Evolutionary conservation across 2,888 invertebrate species (phyloP).

Genomic region (Odiellus spinosus): DNA sequence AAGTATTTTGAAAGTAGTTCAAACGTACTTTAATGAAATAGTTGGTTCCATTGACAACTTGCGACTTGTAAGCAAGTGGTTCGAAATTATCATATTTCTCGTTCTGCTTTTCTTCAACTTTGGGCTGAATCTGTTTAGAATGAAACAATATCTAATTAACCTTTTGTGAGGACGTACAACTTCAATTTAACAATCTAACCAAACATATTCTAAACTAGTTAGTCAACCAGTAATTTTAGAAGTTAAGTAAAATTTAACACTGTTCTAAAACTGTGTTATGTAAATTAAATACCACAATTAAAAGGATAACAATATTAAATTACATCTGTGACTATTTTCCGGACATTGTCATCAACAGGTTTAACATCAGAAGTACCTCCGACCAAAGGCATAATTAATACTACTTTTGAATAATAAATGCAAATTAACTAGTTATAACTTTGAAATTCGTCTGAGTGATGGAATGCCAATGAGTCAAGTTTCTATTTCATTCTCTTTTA

Average conservation of each 20-base stretch:
- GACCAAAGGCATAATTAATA: constrained; percentile 7
- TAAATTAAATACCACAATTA: not conserved
- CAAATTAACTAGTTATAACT: not conserved
- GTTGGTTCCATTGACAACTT: constrained; percentile 21
- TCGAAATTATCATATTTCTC: constrained; percentile 12
- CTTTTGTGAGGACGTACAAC: too few relatives aligned
- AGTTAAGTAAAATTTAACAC: too few relatives aligned
- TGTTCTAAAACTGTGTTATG: too few relatives aligned
- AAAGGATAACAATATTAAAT: not conserved
- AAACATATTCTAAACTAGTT: too few relatives aligned
- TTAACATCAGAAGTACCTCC: constrained; percentile 8
- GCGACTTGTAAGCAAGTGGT: constrained; percentile 15
- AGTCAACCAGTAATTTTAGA: too few relatives aligned
- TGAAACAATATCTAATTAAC: too few relatives aligned
- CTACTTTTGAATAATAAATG: too few relatives aligned
- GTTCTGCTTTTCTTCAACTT: constrained; percentile 16
- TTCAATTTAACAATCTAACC: too few relatives aligned
- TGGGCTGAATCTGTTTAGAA: constrained; percentile 12
- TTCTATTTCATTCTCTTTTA: too few relatives aligned
- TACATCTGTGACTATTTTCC: constrained; percentile 9
- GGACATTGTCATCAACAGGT: constrained; percentile 11
- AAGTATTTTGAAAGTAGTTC: not conserved
- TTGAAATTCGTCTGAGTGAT: too few relatives aligned
- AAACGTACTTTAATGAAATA: constrained; percentile 19
- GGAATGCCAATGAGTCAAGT: too few relatives aligned